Conservation (phyloP, 2,797 vertebrate species). For the Sebastes taczanowskii region DNA sequence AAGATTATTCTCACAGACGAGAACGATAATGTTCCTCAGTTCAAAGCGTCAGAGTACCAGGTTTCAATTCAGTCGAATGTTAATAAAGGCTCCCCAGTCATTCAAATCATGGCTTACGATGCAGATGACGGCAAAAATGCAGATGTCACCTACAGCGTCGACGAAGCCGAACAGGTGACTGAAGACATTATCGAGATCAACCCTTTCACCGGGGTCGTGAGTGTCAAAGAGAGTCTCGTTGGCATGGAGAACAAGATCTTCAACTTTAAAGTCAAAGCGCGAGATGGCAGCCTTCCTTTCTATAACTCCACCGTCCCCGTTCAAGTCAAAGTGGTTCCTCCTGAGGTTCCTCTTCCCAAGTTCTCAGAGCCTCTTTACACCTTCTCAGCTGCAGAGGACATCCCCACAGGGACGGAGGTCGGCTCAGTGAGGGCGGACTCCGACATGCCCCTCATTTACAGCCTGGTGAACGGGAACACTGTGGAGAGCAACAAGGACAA, state of each 20-base stretch:
- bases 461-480: conserved; percentile 94
- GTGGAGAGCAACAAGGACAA: conserved; percentile 93
- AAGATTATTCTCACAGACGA: conserved; percentile 97
- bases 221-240: conserved; percentile 91
- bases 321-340: conserved; percentile 91
- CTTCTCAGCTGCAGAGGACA: conserved; percentile 93
- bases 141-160: conserved; percentile 94
- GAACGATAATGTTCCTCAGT: conserved; percentile 95
- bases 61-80: conserved; percentile 93
- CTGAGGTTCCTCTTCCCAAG: conserved; percentile 90
- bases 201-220: conserved; percentile 91
- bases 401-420: conserved; percentile 91
- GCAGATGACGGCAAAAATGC: conserved; percentile 96
- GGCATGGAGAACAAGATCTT: conserved; percentile 94
- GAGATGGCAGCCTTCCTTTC: conserved; percentile 92
- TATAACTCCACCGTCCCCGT: conserved; percentile 92
- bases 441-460: conserved; percentile 93
- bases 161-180: conserved; percentile 84
- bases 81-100: conserved; percentile 92
- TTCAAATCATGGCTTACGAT: conserved; percentile 94
- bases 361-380: conserved; percentile 96
- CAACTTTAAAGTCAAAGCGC: conserved; percentile 93
- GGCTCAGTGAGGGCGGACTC: conserved; percentile 91
- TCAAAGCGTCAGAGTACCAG: conserved; percentile 91
- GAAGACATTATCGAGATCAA: conserved; percentile 94